Base-by-base conservation (phyloP, 2,888 invertebrate genomes). In the Ptilodon capucinus region DNA sequence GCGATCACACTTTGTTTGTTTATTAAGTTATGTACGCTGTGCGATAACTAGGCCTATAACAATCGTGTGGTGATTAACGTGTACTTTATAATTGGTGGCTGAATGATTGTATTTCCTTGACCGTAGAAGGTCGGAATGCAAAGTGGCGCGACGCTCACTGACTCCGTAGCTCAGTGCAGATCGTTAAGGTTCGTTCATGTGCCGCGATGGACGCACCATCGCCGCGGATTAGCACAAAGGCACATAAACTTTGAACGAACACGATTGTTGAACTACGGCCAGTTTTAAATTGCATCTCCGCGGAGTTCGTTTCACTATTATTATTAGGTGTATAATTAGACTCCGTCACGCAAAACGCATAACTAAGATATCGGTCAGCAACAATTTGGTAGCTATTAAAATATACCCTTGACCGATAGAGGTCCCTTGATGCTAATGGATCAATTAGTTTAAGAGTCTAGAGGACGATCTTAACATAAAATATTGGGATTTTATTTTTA, bases 41-140 rank as follows among this genome's bases (percentile, higher is more conserved):
- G 88, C 88, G 86, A 82, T 79, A 81, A 75, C 65, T 66, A 69
- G 70, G 69, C 63, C 63, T 74, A 53, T 68, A 55, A 58, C 66
- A 71, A 73, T 76, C 72, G 59, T 80, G 70, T 72, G 72, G 66
- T 74, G 71, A 81, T 84, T 82, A 80, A 71, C 75, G 65, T 74
- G 63, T 72, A 74, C 74, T 76, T 77, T 77, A 74, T 81, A 77
- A 85, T 82, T 76, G 74, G 71, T 71, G 64, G 56, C 68, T 81
- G 73, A 79, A 83, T 78, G 78, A 81, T 79, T 84, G 81, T 84
- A 84, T 84, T 88, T 86, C 88, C 87, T 85, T 86, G 84, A 83
- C 81, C 81, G 68, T 73, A 68, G 86, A 86, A 89, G 86, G 86
- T 87, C 84, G 74, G 75, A 77, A 80, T 79, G 79, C 79, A 69